Evolutionary conservation across 2,797 vertebrate species (phyloP).

Genomic region (Cyprinodon diabolis): DNA sequence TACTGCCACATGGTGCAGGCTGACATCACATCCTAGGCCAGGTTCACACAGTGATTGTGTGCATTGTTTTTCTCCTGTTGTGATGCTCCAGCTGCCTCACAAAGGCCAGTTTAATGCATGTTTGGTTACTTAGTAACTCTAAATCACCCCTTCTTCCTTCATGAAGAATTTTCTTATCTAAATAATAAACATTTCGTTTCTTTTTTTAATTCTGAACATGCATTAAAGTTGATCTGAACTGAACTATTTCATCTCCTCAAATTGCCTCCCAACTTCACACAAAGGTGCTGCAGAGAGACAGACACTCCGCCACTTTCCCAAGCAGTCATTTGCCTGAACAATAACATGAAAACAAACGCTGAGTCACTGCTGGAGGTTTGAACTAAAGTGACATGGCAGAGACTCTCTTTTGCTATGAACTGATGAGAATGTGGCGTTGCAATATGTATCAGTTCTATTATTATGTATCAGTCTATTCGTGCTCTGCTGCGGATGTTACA

Average conservation of each 20-base stretch:
- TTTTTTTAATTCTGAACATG: not conserved
- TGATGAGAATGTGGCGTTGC: too few species aligned
- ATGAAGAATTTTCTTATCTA: not conserved
- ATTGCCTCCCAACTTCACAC: not conserved
- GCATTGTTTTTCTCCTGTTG: not conserved
- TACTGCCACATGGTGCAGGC: slow-evolving; percentile 54
- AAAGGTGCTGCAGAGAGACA: not conserved
- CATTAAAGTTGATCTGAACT: not conserved
- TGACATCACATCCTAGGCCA: slow-evolving; percentile 26
- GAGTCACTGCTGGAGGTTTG: too few species aligned
- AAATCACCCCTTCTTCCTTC: not conserved
- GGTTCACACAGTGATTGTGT: slow-evolving; percentile 20
- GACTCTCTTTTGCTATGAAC: too few species aligned
- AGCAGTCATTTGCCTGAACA: too few species aligned
- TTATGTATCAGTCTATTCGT: too few species aligned
- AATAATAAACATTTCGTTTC: not conserved
- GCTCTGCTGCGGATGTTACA: too few species aligned
- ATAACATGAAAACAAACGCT: too few species aligned
- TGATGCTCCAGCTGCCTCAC: not conserved
- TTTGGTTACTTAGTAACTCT: not conserved
- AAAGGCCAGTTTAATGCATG: not conserved
- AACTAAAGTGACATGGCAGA: too few species aligned
- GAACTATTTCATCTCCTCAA: not conserved
- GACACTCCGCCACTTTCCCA: too few species aligned
- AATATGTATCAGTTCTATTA: too few species aligned